Conservation (phyloP, 2,797 vertebrate genomes). For the Sitta carolinensis region DNA sequence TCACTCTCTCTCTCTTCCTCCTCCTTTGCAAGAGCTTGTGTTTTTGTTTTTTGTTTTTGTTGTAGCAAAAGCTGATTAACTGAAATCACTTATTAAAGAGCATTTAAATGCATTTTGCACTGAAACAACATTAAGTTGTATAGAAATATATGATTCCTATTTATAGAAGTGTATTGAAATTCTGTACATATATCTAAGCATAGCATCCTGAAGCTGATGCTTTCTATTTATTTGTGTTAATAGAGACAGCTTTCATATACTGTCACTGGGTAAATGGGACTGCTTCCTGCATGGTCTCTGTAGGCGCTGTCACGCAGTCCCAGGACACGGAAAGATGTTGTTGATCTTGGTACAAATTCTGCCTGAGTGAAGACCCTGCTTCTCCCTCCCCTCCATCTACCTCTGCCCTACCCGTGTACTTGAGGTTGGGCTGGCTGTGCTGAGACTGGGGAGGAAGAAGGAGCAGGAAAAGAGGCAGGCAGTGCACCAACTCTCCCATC, state of each 20-base stretch:
- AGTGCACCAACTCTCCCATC: not conserved
- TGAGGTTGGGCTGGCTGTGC: not conserved
- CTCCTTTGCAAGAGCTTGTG: slow-evolving; percentile 83
- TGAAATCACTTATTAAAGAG: slow-evolving; percentile 81
- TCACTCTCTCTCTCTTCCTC: slow-evolving; percentile 71
- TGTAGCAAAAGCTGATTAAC: slow-evolving; percentile 86
- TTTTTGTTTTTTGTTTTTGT: slow-evolving; percentile 72
- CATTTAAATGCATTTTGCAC: slow-evolving; percentile 65
- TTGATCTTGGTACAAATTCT: not conserved
- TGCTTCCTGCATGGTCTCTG: not conserved
- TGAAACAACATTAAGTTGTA: not conserved
- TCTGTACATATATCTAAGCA: not conserved
- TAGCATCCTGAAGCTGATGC: not conserved
- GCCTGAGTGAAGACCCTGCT: not conserved
- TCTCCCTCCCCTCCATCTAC: not conserved
- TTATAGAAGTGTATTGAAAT: not conserved
- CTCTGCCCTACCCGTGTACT: not conserved
- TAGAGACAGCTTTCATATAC: not conserved
- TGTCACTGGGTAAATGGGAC: not conserved
- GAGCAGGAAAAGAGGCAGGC: not conserved
- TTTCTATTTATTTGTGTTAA: not conserved
- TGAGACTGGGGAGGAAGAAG: not conserved
- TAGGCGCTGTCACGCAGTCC: not conserved
- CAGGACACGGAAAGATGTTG: not conserved
- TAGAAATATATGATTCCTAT: not conserved